phyloP scores from a whole-genome alignment of 2,888 invertebrate genomes.

The Acanthosepion esculentum region DNA sequence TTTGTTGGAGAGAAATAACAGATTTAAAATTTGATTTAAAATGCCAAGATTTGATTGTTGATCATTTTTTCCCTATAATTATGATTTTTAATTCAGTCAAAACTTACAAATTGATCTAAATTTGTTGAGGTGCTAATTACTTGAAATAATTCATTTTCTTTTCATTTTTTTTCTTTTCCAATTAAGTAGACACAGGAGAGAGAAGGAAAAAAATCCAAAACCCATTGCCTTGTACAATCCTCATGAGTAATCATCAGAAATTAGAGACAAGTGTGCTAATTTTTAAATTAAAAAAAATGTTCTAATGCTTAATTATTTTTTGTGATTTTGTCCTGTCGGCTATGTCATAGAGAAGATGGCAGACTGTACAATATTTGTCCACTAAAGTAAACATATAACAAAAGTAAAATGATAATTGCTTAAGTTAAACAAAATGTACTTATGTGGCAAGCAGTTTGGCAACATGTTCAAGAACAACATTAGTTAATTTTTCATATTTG shows the following conservation, averaged over 20 bases:
- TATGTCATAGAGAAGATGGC: background rate
- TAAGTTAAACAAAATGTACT: background rate
- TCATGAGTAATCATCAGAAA: background rate
- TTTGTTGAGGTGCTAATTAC: slow-evolving; percentile 9
- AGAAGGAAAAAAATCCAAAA: background rate
- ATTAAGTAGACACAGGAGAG: background rate
- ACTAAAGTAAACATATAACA: background rate
- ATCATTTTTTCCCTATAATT: slow-evolving; percentile 9
- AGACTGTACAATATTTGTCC: background rate
- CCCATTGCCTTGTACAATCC: background rate
- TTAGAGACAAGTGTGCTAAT: slow-evolving; percentile 20
- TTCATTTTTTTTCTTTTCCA: background rate
- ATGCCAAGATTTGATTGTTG: slow-evolving; percentile 9
- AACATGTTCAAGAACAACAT: background rate
- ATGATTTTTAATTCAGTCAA: slow-evolving; percentile 33
- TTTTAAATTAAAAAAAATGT: background rate
- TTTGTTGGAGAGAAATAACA: background rate
- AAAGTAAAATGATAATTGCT: background rate
- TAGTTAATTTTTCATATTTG: background rate
- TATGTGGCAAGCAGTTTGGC: background rate
- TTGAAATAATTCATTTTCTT: slow-evolving; percentile 33
- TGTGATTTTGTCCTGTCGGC: background rate
- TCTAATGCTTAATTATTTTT: slow-evolving; percentile 10
- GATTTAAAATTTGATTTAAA: slow-evolving; percentile 9
- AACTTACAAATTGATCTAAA: slow-evolving; percentile 33